Conservation (phyloP, 1,140 invertebrate genomes). For the Subanguina moxae region DNA sequence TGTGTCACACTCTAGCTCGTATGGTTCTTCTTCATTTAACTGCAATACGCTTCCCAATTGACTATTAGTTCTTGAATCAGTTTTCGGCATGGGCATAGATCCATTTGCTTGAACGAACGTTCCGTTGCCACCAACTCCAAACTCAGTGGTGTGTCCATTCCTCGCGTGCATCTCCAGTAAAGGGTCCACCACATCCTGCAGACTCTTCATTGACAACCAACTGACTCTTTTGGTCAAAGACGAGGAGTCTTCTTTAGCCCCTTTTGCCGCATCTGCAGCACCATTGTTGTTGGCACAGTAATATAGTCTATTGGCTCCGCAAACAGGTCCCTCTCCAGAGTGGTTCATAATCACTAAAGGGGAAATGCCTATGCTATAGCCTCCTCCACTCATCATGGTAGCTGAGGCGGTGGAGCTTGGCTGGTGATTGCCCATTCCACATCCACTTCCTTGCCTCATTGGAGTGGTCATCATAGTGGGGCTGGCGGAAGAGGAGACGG, state of each 20-base stretch:
- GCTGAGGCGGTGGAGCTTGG: not conserved
- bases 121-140: not conserved
- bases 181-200: constrained; percentile 47
- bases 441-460: not conserved
- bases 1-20: constrained; percentile 50
- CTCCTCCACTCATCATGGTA: not conserved
- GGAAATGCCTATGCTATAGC: not conserved
- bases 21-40: constrained; percentile 12
- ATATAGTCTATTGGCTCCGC: not conserved
- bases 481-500: not conserved
- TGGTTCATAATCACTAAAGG: not conserved
- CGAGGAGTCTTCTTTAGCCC: not conserved
- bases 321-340: not conserved
- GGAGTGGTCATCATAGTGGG: not conserved
- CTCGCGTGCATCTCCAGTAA: not conserved
- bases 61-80: constrained; percentile 45
- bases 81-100: constrained; percentile 11
- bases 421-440: not conserved
- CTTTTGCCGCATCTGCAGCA: not conserved
- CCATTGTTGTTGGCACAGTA: not conserved
- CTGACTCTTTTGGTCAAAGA: constrained; percentile 51
- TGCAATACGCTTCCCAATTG: constrained; percentile 49
- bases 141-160: not conserved
- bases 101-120: not conserved
- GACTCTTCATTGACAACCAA: constrained; percentile 56